Evolutionary conservation across 2,888 invertebrate genomes (phyloP), one percentile per base, ranked within the genome.

Genomic region (Plusia festucae): DNA sequence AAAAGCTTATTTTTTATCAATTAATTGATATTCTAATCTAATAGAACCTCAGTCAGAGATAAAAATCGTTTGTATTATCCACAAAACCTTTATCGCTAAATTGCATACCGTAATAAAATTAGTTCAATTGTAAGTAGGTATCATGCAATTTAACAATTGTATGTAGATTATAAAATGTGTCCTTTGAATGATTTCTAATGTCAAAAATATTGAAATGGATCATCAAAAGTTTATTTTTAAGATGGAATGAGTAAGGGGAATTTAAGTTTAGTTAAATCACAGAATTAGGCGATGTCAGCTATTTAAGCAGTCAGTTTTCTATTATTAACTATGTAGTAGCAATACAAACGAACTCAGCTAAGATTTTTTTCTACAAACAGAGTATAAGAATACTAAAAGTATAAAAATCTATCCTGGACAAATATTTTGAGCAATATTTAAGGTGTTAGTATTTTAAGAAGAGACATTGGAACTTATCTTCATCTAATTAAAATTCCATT

Each of bases 311-410:
- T 72, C 73, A 65, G 18, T 60, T 57, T 54, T 72, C 64, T 11
- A 67, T 40, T 63, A 57, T 13, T 18, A 18, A 59, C 65, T 72
- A 72, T 44, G 4, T 66, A 71, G 54, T 60, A 73, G 73, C 78
- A 75, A 75, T 65, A n/a, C 18, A 77, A 73, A 68, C 52, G 3
- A 62, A 73, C 5, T 53, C 32, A 20, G 24, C 53, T 34, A 71
- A 57, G 8, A 46, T 44, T 46, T 20, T 7, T 9, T 11, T 55
- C 62, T 52, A 69, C 57, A 49, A 57, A 20, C 6, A 53, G 9
- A 2, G 22, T 49, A 11, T 16, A 20, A 46, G 52, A 20, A 57
- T 32, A 11, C n/a, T 60, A 63, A 53, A 34, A 46, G 15, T 55
- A 68, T 49, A 1, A 5, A 40, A 13, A 40, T 13, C 40, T n/a